Percentiles rank a stretch among this genome's conserved stretches.
These are phyloP conservation scores for Hassar affinis DNA, from an alignment of 2,113 vertebrate species.

Conservation along the genomic window DNA sequence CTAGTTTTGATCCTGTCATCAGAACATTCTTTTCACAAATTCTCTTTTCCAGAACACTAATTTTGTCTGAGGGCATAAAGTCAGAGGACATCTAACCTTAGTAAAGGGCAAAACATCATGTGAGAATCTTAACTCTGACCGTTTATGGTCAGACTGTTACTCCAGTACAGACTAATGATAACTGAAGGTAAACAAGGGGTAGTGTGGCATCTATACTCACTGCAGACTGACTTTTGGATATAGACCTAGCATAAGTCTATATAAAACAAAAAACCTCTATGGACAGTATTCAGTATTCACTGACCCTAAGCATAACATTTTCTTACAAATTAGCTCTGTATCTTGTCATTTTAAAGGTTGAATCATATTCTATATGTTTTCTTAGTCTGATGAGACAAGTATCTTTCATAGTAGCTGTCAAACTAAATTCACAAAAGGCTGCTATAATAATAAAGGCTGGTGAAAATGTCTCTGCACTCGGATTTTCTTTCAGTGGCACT, in stretches of 20 bases:
- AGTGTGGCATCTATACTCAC: neutral
- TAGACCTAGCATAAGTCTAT: neutral
- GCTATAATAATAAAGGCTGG: neutral
- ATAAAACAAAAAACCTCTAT: neutral
- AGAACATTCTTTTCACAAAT: neutral
- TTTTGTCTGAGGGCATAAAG: constrained; percentile 7
- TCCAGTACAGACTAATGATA: neutral
- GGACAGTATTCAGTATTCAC: neutral
- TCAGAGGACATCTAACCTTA: neutral
- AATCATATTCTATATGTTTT: neutral
- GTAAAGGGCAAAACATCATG: constrained; percentile 35
- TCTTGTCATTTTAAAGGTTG: neutral
- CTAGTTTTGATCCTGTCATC: neutral
- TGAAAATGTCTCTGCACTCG: neutral
- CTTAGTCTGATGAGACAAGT: neutral
- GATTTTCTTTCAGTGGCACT: neutral
- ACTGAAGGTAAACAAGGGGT: neutral
- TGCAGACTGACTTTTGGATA: neutral
- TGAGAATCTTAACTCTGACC: neutral
- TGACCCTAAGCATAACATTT: neutral
- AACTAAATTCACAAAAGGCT: neutral
- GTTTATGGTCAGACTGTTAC: neutral
- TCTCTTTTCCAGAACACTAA: neutral
- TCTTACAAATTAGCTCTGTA: neutral
- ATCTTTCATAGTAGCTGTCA: neutral